These are phyloP conservation scores for Meda fulgida DNA, from an alignment of 2,797 vertebrate species.

Conservation along the genomic window DNA sequence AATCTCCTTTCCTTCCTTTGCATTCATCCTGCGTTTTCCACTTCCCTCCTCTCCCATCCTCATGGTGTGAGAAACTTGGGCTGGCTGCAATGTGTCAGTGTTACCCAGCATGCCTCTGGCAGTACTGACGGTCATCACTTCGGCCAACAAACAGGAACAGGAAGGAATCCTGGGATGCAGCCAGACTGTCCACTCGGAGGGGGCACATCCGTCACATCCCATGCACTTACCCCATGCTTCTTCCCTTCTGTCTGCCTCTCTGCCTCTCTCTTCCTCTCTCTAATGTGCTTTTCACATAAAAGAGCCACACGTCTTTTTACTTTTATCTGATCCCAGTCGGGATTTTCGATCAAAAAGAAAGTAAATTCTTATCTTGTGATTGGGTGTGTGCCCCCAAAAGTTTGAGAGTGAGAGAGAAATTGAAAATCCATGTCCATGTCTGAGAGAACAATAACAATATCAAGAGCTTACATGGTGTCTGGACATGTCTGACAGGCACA, in stretches of 20 bases:
- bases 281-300: slow-evolving; percentile 40
- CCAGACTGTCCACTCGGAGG: slow-evolving; percentile 47
- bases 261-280: slow-evolving; percentile 47
- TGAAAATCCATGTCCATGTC: slow-evolving; percentile 67
- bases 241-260: slow-evolving; percentile 46
- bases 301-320: slow-evolving; percentile 14
- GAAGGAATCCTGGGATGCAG: slow-evolving; percentile 51
- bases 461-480: slow-evolving; percentile 66
- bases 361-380: slow-evolving; percentile 38
- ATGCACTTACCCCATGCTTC: slow-evolving; percentile 38
- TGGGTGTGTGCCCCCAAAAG: slow-evolving; percentile 28
- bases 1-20: slow-evolving; percentile 25
- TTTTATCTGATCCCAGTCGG: slow-evolving; percentile 40
- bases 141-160: slow-evolving; percentile 53
- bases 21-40: slow-evolving; percentile 28
- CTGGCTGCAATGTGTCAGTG: slow-evolving; percentile 38
- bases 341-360: slow-evolving; percentile 48
- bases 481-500: slow-evolving; percentile 60
- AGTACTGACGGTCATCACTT: slow-evolving; percentile 29
- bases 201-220: slow-evolving; percentile 54
- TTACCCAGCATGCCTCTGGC: slow-evolving; percentile 50
- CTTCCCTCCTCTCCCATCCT: slow-evolving; percentile 8
- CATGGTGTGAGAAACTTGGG: slow-evolving; percentile 15
- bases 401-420: slow-evolving; percentile 61
- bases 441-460: slow-evolving; percentile 71